phyloP scores from a whole-genome alignment of 2,797 vertebrate genomes.

The Alcedo atthis region DNA sequence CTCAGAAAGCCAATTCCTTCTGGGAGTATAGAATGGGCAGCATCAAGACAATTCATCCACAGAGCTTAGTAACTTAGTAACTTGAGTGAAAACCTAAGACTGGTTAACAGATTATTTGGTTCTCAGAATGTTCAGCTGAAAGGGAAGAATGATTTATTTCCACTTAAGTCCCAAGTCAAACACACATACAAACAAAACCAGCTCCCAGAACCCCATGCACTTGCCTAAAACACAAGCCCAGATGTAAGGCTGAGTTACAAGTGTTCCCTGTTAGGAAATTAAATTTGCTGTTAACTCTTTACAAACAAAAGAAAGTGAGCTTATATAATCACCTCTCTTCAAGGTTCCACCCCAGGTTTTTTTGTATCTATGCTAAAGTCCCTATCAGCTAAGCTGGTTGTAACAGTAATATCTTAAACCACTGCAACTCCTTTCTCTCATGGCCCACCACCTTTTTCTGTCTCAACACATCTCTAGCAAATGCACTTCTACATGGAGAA shows the following conservation, averaged over 20 bases:
- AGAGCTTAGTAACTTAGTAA: background rate
- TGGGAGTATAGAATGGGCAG: background rate
- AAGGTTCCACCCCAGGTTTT: rapidly evolving
- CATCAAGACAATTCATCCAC: background rate
- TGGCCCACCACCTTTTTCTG: background rate
- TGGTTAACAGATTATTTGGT: background rate
- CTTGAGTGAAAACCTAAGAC: background rate
- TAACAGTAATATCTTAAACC: background rate
- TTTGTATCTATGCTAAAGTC: background rate
- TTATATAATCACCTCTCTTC: background rate
- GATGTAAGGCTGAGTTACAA: background rate
- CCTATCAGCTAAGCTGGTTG: background rate
- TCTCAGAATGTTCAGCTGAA: background rate
- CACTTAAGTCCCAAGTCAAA: background rate
- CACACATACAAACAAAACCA: background rate
- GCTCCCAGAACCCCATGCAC: background rate
- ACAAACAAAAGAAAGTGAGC: background rate
- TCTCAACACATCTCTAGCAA: background rate
- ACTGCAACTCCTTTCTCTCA: background rate
- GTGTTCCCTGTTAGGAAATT: rapidly evolving
- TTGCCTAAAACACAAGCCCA: background rate
- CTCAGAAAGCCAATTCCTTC: background rate
- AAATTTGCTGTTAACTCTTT: background rate
- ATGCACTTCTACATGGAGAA: background rate
- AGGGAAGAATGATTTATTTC: background rate